These are phyloP conservation scores for Acanthosoma haemorrhoidale DNA, from an alignment of 2,888 invertebrate species.

Conservation along the genomic window DNA sequence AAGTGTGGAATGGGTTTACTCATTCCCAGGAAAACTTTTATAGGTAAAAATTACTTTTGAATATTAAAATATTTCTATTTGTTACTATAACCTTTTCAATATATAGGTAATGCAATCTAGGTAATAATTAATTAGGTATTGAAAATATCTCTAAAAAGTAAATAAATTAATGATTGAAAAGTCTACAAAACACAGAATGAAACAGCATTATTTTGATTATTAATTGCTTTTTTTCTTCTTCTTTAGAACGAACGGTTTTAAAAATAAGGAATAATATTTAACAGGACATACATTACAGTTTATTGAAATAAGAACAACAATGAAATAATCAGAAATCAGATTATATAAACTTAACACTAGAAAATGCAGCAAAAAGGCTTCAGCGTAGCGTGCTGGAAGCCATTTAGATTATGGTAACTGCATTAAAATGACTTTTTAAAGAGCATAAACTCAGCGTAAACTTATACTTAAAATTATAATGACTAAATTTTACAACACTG, in stretches of 20 bases:
- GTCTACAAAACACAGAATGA: too few relatives aligned
- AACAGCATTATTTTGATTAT: too few relatives aligned
- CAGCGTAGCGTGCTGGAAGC: neutral
- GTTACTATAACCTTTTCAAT: too few relatives aligned
- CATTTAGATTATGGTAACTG: conserved; percentile 13
- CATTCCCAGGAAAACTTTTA: too few relatives aligned
- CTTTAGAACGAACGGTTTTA: neutral
- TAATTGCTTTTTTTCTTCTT: too few relatives aligned
- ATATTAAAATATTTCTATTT: too few relatives aligned
- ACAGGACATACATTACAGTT: neutral
- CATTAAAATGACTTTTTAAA: neutral
- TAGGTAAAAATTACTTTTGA: too few relatives aligned
- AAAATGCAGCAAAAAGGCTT: conserved; percentile 6
- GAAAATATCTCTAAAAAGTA: too few relatives aligned
- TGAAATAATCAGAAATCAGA: neutral
- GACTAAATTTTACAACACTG: conserved; percentile 16
- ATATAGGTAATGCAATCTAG: too few relatives aligned
- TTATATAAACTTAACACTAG: neutral
- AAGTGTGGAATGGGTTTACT: too few relatives aligned
- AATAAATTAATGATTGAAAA: too few relatives aligned
- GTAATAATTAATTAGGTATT: too few relatives aligned
- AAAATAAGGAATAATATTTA: conserved; percentile 10
- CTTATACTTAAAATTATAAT: neutral
- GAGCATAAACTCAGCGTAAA: neutral
- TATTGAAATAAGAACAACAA: conserved; percentile 10